A percentile compares a stretch with the other conserved stretches of the same genome.
Conservation (phyloP, 2,888 invertebrate genomes). For the Drosophila flavopinicola region DNA sequence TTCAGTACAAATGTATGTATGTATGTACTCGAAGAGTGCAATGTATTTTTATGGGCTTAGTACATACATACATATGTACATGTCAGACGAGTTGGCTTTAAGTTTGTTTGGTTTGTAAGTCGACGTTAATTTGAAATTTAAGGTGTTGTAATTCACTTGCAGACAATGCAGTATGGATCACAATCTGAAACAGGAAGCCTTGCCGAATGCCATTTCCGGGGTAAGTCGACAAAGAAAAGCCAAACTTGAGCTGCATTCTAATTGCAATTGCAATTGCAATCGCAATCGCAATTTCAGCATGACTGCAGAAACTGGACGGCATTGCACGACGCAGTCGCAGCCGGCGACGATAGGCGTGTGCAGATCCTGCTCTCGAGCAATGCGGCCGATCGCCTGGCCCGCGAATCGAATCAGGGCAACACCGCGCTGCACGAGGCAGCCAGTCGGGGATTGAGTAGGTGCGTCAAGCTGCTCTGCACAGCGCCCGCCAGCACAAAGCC, state of each 20-base stretch:
- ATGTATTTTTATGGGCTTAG: constrained; percentile 12
- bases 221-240: constrained; percentile 50
- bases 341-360: constrained; percentile 78
- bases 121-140: neutral
- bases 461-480: constrained; percentile 88
- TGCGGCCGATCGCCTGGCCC: constrained; percentile 77
- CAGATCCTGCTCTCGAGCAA: constrained; percentile 74
- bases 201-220: constrained; percentile 81
- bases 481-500: constrained; percentile 59
- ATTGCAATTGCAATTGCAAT: constrained; percentile 1
- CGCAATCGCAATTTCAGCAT: no score
- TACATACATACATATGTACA: neutral
- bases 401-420: constrained; percentile 91
- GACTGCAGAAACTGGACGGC: constrained; percentile 76
- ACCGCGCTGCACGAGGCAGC: constrained; percentile 97
- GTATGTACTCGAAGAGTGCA: constrained; percentile 9
- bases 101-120: constrained; percentile 10
- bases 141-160: constrained; percentile 24
- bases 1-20: neutral
- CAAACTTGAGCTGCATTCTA: neutral
- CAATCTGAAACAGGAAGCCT: constrained; percentile 77
- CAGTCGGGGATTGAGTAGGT: constrained; percentile 96
- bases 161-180: constrained; percentile 83
- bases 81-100: constrained; percentile 1
- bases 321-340: constrained; percentile 79